Base-by-base conservation (phyloP, 2,888 invertebrate species). In the Sarcophaga variegata region DNA sequence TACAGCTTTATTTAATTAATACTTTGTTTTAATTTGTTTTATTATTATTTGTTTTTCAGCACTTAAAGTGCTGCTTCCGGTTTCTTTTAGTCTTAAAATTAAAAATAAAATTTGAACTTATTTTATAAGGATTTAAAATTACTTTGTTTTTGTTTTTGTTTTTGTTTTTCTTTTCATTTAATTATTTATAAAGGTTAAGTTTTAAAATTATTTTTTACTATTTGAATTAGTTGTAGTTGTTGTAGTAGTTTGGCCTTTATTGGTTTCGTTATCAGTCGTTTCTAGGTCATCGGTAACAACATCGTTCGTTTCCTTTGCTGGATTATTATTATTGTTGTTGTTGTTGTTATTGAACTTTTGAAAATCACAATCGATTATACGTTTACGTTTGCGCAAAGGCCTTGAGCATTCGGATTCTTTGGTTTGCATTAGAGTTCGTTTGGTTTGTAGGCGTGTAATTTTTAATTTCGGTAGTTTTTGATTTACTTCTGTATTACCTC, bases 391-490 rank as follows among this genome's bases (percentile, higher is more conserved):
- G 80, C 95, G 93, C 88, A 95, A 90, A 6, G 95, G 95, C 88
- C 95, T 94, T 59, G 94, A 94, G 25, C 95, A 95, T 89, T 95
- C 95, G 60, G 89, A 86, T 88, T 92, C 92, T 92, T 92, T 92
- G 91, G 92, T 91, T 90, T 92, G 92, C 59, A 92, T 91, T 37
- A 92, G 90, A 59, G 92, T 92, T 66, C 93, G 93, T 87, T 93
- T 93, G 88, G 94, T 94, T 76, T 95, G 94, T 89, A 95, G 89
- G 88, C 95, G 94, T 0, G 95, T 95, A 90, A 95, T 95, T 92
- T 95, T 95, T 76, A 95, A 94, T 90, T 95, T 95, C 45, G 95
- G 95, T 88, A 95, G 90, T 63, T 94, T 95, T 88, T 95, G 95
- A 88, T 95, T 95, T 64, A 80, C 82, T 83, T 94, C 94, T 92